Percentiles rank a stretch among this genome's conserved stretches.
These are phyloP conservation scores for Amiota communis DNA, from an alignment of 2,888 invertebrate species.

Conservation along the genomic window DNA sequence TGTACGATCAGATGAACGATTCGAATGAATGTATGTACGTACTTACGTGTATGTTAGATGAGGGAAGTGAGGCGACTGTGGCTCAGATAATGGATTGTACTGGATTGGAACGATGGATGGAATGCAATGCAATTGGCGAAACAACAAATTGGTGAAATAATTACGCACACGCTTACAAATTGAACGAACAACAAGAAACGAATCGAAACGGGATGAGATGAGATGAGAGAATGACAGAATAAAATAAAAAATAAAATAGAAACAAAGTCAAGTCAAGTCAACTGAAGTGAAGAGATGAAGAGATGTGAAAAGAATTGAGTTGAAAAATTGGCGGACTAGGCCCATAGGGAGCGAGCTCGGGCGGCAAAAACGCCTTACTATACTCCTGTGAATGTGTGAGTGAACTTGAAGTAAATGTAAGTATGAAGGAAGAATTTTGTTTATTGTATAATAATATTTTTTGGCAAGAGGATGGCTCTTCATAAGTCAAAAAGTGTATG, in stretches of 20 bases:
- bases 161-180: slow-evolving; percentile 71
- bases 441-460: too few species aligned
- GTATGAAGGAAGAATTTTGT: too few species aligned
- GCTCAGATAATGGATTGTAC: slow-evolving; percentile 1
- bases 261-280: not conserved
- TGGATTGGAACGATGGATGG: slow-evolving; percentile 36
- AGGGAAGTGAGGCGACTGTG: slow-evolving; percentile 21
- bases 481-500: too few species aligned
- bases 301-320: not conserved
- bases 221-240: too few species aligned
- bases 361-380: too few species aligned
- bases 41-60: not conserved
- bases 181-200: slow-evolving; percentile 39
- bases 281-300: too few species aligned
- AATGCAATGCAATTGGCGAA: slow-evolving; percentile 69
- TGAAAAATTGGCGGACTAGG: not conserved
- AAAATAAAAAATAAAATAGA: too few species aligned
- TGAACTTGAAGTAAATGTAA: too few species aligned
- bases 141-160: slow-evolving; percentile 72
- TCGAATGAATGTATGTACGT: not conserved
- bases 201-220: too few species aligned
- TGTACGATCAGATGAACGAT: not conserved
- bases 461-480: too few species aligned
- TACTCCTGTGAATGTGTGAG: too few species aligned
- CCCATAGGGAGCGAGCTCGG: not conserved